A percentile compares a stretch with the other conserved stretches of the same genome.
Conservation (phyloP, 2,113 vertebrate genomes). For the Sceloporus tristichus region DNA sequence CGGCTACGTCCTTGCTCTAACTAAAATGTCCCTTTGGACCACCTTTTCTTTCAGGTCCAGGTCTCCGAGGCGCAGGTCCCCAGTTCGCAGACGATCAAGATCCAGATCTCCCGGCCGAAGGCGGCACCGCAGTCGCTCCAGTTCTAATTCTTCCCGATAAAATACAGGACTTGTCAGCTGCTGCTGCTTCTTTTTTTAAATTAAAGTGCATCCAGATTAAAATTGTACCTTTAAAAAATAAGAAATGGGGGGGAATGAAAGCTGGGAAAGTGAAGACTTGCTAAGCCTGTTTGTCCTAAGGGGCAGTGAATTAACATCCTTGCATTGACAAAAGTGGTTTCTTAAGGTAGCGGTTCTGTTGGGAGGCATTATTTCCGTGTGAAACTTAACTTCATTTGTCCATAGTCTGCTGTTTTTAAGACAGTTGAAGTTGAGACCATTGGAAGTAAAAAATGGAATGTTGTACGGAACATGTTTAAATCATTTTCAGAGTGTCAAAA, state of each 20-base stretch:
- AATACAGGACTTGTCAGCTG: conserved; percentile 58
- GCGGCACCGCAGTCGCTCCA: conserved; percentile 95
- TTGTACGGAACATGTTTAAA: too few relatives aligned
- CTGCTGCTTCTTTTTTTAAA: conserved; percentile 55
- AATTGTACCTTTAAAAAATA: conserved; percentile 67
- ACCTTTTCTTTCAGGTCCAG: conserved; percentile 83
- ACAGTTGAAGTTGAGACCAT: conserved; percentile 29
- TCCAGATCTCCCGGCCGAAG: conserved; percentile 93
- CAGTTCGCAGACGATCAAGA: conserved; percentile 88
- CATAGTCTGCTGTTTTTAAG: conserved; percentile 8
- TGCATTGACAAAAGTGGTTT: conserved; percentile 41
- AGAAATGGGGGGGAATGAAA: conserved; percentile 34
- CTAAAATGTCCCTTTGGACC: too few relatives aligned
- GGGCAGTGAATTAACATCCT: conserved; percentile 41
- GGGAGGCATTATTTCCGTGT: background rate
- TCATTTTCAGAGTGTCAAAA: background rate
- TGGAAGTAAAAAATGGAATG: background rate
- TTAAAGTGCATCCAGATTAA: conserved; percentile 61
- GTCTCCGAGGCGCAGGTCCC: conserved; percentile 93
- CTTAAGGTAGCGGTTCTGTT: conserved; percentile 43
- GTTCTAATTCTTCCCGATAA: conserved; percentile 97
- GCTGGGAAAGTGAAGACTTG: conserved; percentile 14
- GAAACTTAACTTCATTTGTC: background rate
- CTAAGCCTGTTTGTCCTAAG: background rate
- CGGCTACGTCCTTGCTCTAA: background rate